These are phyloP conservation scores for Pseudomugil tenellus DNA, from an alignment of 2,797 vertebrate genomes.

Conservation along the genomic window DNA sequence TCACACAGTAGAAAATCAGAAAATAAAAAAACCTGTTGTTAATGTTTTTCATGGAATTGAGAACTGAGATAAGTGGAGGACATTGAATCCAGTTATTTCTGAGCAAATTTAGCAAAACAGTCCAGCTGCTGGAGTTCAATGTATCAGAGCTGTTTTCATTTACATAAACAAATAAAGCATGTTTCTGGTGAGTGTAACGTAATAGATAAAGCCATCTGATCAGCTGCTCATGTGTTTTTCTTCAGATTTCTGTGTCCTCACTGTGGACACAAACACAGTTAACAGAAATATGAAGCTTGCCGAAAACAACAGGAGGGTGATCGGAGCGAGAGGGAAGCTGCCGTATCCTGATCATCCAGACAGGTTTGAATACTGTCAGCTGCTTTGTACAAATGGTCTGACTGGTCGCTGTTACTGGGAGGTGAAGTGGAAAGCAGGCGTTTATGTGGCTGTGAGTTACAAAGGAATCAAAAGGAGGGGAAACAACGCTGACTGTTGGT, in stretches of 20 bases:
- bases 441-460: slow-evolving; percentile 12
- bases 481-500: neutral
- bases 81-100: no score
- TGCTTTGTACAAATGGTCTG: slow-evolving; percentile 14
- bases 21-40: no score
- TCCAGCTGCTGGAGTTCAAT: no score
- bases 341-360: slow-evolving; percentile 17
- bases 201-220: no score
- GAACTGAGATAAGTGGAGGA: no score
- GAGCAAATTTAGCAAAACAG: no score
- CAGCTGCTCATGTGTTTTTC: no score
- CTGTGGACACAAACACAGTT: slow-evolving; percentile 19
- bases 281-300: neutral
- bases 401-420: slow-evolving; percentile 39
- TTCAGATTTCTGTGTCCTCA: slow-evolving; percentile 17
- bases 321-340: neutral
- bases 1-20: no score
- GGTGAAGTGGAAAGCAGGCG: slow-evolving; percentile 1
- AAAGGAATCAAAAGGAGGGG: slow-evolving; percentile 9
- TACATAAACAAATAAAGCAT: no score
- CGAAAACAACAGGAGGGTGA: slow-evolving; percentile 2
- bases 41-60: no score
- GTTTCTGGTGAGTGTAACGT: no score
- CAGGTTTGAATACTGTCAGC: slow-evolving; percentile 18
- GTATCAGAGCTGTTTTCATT: no score